Base-by-base conservation (phyloP, 1,140 invertebrate species). In the Proales similis region DNA sequence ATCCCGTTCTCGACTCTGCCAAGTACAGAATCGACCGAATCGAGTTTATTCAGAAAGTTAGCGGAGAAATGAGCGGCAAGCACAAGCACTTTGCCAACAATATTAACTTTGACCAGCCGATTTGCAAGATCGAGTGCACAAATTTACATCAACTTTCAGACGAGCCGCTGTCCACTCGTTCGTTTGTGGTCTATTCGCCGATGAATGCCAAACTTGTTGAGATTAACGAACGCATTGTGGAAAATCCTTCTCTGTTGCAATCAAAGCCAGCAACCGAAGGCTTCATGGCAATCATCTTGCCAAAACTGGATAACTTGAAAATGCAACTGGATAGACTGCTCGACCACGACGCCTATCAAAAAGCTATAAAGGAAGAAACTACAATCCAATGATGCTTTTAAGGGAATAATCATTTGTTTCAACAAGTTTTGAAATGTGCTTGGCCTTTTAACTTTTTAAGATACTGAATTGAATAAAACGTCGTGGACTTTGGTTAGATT, bases 31-130 rank as follows among this genome's bases (percentile, higher is more conserved):
- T 57, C 45, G 20, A 1, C 7, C 39, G 45, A 39, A 14, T 57
- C 30, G 51, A 42, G 5, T 57, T 42, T 20, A 42, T 57, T 14
- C 51, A 57, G 22, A 57, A 57, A 20, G 51, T 57, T 7, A 57
- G 45, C 32, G 51, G 45, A 39, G 51, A 57, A 57, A 57, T 57
- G 51, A 57, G 51, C 17, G 51, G 51, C 4, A 57, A 57, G 20
- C 51, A 57, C 20, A 57, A 57, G 32, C 51, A 57, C 17, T 26
- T 42, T 42, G 51, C 51, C 36, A 57, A 57, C 27, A 57, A 42
- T 42, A 42, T 57, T 19, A 57, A 57, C 32, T 14, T 42, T 11
- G 32, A 12, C 9, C 51, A 57, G 24, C 51, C 51, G 9, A 24
- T 57, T 14, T 57, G 51, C 9, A 57, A 57, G 22, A 42, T 57